Evolutionary conservation across 2,888 invertebrate species (phyloP).

Genomic region (Pammene aurita): DNA sequence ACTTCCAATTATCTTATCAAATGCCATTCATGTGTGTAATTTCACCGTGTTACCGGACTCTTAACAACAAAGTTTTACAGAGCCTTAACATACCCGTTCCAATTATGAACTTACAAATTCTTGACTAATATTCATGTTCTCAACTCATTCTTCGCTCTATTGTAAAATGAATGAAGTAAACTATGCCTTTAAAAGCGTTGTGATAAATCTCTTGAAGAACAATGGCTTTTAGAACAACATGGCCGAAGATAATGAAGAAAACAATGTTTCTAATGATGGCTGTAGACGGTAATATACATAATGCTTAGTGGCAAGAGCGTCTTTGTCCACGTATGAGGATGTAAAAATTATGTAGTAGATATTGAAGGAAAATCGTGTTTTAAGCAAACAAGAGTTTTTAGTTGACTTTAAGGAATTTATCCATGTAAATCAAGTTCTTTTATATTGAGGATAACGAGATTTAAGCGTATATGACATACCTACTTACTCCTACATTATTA

Average conservation of each 20-base stretch:
- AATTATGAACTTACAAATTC: too few species aligned
- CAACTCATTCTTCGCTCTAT: constrained; percentile 4
- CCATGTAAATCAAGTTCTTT: too few species aligned
- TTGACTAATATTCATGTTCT: too few species aligned
- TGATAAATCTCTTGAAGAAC: constrained; percentile 38
- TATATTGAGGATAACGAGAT: too few species aligned
- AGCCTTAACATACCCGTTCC: too few species aligned
- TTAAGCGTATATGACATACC: too few species aligned
- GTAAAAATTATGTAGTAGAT: constrained; percentile 23
- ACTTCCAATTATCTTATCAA: too few species aligned
- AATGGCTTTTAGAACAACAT: constrained; percentile 35
- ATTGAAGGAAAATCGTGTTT: constrained; percentile 14
- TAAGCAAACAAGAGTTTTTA: not conserved
- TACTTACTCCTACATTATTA: too few species aligned
- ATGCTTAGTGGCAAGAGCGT: constrained; percentile 32
- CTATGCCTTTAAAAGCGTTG: constrained; percentile 27
- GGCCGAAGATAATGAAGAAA: constrained; percentile 36
- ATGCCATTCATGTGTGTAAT: too few species aligned
- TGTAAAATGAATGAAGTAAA: constrained; percentile 27
- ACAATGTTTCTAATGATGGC: constrained; percentile 38
- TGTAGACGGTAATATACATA: constrained; percentile 30
- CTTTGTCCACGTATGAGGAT: constrained; percentile 34
- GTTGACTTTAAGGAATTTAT: constrained; percentile 1
- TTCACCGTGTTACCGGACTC: too few species aligned
- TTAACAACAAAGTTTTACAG: too few species aligned